A percentile compares a stretch with the other conserved stretches of the same genome.
These are phyloP conservation scores for Caenorhabditis plicata DNA, from an alignment of 2,888 invertebrate species.

Conservation along the genomic window DNA sequence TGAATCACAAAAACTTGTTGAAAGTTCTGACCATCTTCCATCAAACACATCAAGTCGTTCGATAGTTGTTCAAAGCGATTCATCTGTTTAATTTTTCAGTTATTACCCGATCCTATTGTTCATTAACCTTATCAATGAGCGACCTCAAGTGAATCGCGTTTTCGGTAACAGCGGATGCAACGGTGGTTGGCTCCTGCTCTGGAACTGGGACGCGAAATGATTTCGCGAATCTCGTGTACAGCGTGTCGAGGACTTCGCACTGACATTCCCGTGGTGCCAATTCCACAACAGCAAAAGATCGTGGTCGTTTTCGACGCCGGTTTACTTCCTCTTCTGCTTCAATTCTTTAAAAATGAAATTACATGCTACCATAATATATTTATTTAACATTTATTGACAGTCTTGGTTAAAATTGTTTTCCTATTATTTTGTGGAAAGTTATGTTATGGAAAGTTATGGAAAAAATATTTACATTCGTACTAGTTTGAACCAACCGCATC, in stretches of 20 bases:
- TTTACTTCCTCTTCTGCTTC: conserved; percentile 28
- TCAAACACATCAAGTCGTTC: conserved; percentile 7
- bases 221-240: conserved; percentile 32
- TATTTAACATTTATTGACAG: not conserved
- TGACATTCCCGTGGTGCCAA: conserved; percentile 44
- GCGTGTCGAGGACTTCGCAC: conserved; percentile 33
- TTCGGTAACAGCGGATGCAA: conserved; percentile 2
- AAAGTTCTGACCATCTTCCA: conserved; percentile 3
- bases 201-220: conserved; percentile 17
- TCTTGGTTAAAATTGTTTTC: not conserved
- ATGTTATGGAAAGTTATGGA: not conserved
- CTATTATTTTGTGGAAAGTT: not conserved
- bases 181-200: conserved; percentile 1
- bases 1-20: too few relatives aligned
- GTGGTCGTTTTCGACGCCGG: conserved; percentile 29
- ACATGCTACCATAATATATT: not conserved
- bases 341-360: conserved; percentile 9
- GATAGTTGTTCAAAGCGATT: conserved; percentile 25
- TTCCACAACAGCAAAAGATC: conserved; percentile 47
- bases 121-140: not conserved
- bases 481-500: too few relatives aligned
- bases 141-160: not conserved
- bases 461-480: too few relatives aligned
- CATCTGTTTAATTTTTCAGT: conserved; percentile 8
- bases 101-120: not conserved